Base-by-base conservation (phyloP, 2,113 vertebrate genomes). In the Nesoenas mayeri region DNA sequence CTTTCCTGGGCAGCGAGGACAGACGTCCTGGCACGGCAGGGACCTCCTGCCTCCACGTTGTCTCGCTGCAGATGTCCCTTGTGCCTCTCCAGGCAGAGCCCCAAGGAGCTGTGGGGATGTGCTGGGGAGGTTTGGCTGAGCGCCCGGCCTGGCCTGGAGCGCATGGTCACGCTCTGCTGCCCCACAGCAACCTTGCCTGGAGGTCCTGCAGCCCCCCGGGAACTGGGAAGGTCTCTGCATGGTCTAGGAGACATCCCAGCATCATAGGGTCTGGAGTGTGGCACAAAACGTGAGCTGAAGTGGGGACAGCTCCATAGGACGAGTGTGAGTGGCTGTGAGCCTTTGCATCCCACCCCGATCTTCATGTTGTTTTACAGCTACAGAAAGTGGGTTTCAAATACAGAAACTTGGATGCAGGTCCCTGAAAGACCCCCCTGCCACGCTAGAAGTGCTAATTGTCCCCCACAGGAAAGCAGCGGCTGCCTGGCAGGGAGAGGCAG, bases 61-160 rank as follows among this genome's bases (percentile, higher is more conserved):
- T 60, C 38, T 77, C 0, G 0, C 92, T 79, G 79, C 88, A 58
- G 83, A 67, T 72, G 70, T n/a, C 84, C 73, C 86, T 85, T 53
- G 86, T 60, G 77, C 70, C 77, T 93, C 61, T 79, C 86, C 73
- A 66, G 86, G 86, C 77, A 90, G 71, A 95, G 77, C 77, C 93
- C 77, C 87, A 74, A 42, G 69, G 74, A 82, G 15, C 60, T 67
- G 80, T 0, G 6, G 81, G 81, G 92, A 80, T 3, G 3, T 62
- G 87, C 73, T 94, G 91, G 15, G 12, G 53, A 74, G 69, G 66
- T n/a, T 79, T 80, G 79, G 91, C 86, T 21, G 19, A 0, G 0
- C 40, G 86, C 84, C 87, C 74, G 84, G 28, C 50, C 77, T 38
- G 42, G 81, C 60, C 61, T 36, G 69, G 60, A 67, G 34, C 65